phyloP scores from a whole-genome alignment of 2,797 vertebrate genomes.

The Bradypodion pumilum region DNA sequence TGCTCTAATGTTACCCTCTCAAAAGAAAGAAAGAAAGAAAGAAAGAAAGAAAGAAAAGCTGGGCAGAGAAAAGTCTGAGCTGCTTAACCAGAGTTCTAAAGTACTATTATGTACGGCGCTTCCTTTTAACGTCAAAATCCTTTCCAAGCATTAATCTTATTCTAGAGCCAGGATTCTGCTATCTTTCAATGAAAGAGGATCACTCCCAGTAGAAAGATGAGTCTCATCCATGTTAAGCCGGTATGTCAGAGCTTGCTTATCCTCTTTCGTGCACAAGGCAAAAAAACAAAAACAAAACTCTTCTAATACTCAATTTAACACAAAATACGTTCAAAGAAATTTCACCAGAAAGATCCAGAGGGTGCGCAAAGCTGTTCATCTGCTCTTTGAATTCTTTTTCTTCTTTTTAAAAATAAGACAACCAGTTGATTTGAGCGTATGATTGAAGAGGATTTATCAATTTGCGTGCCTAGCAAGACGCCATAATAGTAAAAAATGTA shows the following conservation, averaged over 20 bases:
- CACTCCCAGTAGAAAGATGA: background rate
- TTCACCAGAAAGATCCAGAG: background rate
- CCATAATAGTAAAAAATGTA: too few species aligned
- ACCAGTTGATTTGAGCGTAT: background rate
- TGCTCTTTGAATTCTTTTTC: background rate
- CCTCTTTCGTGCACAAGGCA: background rate
- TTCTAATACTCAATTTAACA: background rate
- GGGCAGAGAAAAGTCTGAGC: slow-evolving; percentile 13
- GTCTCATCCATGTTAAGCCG: background rate
- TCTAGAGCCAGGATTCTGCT: slow-evolving; percentile 36
- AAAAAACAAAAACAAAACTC: too few species aligned
- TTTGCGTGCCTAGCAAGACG: background rate
- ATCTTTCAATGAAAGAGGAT: slow-evolving; percentile 14
- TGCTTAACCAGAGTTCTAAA: slow-evolving; percentile 58
- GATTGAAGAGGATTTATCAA: background rate
- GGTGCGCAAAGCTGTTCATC: slow-evolving; percentile 17
- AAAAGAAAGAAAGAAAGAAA: background rate
- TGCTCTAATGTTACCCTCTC: too few species aligned
- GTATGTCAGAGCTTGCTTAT: slow-evolving; percentile 18
- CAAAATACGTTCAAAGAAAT: background rate
- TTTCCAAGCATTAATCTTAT: slow-evolving; percentile 14
- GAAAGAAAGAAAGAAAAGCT: slow-evolving; percentile 22
- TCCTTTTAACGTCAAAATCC: slow-evolving; percentile 39
- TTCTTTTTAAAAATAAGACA: background rate
- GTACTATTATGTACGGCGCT: slow-evolving; percentile 40